Percentiles rank a stretch among this genome's conserved stretches.
Evolutionary conservation across 2,888 invertebrate genomes (phyloP).

Genomic region (Tipula lateralis): DNA sequence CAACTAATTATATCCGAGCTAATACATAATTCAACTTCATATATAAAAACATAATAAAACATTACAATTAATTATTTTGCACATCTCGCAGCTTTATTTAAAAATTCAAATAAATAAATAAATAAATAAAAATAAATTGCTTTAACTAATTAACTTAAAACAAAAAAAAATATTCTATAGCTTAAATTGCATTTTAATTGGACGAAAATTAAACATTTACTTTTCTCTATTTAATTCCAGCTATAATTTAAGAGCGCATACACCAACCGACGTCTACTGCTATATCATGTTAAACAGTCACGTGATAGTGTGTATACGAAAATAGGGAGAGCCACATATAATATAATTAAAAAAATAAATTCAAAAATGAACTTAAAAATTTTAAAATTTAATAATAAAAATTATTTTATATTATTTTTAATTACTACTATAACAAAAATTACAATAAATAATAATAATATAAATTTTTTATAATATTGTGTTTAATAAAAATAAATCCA

Average conservation of each 20-base stretch:
- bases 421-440: slow-evolving; percentile 6
- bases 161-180: not conserved
- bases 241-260: not conserved
- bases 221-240: not conserved
- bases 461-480: slow-evolving; percentile 11
- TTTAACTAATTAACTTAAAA: not conserved
- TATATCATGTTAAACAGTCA: not conserved
- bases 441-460: not conserved
- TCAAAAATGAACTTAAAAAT: slow-evolving; percentile 19
- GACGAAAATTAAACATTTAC: not conserved
- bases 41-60: too few species aligned
- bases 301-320: not conserved
- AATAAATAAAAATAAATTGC: not conserved
- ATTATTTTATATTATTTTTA: not conserved
- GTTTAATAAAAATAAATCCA: not conserved
- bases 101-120: too few species aligned
- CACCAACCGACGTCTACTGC: not conserved
- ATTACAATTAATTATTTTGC: too few species aligned
- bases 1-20: too few species aligned
- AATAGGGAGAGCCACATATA: too few species aligned
- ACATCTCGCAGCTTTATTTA: too few species aligned
- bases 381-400: slow-evolving; percentile 19
- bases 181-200: slow-evolving; percentile 13
- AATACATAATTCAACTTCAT: too few species aligned
- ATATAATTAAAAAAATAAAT: not conserved